A percentile compares a stretch with the other conserved stretches of the same genome.
Conservation (phyloP, 2,797 vertebrate species). For the Nannoperca australis region DNA sequence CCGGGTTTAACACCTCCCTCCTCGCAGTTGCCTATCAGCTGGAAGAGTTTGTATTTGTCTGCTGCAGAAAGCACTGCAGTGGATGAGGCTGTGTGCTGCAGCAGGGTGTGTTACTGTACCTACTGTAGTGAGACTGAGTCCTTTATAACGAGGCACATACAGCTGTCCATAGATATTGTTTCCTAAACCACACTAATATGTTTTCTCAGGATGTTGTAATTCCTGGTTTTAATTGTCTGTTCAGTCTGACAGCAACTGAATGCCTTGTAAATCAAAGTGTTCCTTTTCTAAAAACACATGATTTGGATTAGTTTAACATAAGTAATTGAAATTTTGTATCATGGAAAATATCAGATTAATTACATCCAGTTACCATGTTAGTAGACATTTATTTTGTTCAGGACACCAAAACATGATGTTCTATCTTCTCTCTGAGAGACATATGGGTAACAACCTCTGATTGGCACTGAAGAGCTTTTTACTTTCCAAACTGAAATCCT, state of each 20-base stretch:
- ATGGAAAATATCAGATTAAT: not conserved
- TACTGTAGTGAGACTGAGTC: slow-evolving; percentile 8
- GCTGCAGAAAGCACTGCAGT: slow-evolving; percentile 22
- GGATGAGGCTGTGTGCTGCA: slow-evolving; percentile 22
- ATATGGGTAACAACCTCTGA: not conserved
- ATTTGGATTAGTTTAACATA: not conserved
- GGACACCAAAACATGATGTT: not conserved
- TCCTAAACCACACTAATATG: not conserved
- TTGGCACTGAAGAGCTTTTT: not conserved
- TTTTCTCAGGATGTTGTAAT: not conserved
- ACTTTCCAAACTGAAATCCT: not conserved
- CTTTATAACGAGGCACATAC: slow-evolving; percentile 5
- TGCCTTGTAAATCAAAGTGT: not conserved
- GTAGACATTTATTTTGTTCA: not conserved
- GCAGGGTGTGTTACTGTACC: slow-evolving; percentile 11
- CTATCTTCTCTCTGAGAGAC: not conserved
- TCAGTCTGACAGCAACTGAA: not conserved
- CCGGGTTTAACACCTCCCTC: slow-evolving; percentile 30
- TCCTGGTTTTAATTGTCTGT: not conserved
- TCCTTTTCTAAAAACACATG: not conserved
- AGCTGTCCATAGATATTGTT: not conserved
- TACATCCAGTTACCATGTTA: not conserved
- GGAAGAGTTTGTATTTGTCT: slow-evolving; percentile 22
- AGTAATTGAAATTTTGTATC: not conserved
- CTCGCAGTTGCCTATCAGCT: slow-evolving; percentile 19